Evolutionary conservation across 1,140 invertebrate genomes (phyloP), one percentile per base, ranked within the genome.

Genomic region (Solenopsis invicta): DNA sequence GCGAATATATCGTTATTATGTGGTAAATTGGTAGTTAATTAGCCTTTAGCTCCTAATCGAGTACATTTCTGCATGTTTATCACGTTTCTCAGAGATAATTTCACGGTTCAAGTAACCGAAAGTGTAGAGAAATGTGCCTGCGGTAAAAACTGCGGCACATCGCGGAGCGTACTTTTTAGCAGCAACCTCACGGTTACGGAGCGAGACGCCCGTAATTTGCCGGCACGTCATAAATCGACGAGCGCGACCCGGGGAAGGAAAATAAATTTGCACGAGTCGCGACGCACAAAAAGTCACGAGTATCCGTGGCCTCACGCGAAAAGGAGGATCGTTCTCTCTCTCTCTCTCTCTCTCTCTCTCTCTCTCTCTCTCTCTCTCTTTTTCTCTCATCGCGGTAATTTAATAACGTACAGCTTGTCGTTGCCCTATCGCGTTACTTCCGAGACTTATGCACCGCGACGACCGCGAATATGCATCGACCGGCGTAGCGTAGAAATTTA

Each of bases 361-460:
- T 29, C 29, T 2, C 41, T 61, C 59, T 69, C 50, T 48, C 48
- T 48, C 48, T 48, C 2, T 29, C 29, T 29, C 29, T 29, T 2
- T 29, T 2, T 2, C 41, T 50, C 77, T 81, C 77, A 81, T 81
- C 64, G 85, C 66, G 64, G 88, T 87, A 88, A 91, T 91, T 91
- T 91, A 91, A 92, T 91, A 92, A 91, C 62, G 69, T 64, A 34
- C 62, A 66, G 37, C 61, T 74, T 88, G 69, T 82, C 67, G 69
- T 66, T 77, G 64, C 56, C 85, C 90, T 91, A 91, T 92, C 91
- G 80, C 85, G 89, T 92, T 92, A 88, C 90, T 54, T 66, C 48
- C 66, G 41, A 80, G 71, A 87, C 82, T 77, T 90, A 85, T 66
- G 61, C 37, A 45, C 18, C 21, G 54, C 52, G 50, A 66, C 8